phyloP scores from a whole-genome alignment of 2,888 invertebrate species.

The Acronicta leporina region DNA sequence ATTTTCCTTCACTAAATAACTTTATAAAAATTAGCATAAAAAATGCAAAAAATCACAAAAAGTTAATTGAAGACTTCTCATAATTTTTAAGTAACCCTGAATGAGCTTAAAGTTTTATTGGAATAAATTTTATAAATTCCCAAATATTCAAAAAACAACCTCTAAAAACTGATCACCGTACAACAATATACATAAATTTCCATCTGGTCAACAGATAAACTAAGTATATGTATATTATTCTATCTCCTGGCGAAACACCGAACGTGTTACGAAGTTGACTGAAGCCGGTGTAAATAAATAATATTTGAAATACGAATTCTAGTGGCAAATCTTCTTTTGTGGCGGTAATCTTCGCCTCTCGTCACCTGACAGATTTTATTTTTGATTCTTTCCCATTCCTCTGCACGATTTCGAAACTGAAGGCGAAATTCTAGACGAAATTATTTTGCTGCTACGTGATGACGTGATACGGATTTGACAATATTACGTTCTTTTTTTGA shows the following conservation, averaged over 20 bases:
- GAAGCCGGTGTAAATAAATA: slow-evolving; percentile 48
- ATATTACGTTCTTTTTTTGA: background rate
- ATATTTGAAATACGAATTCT: slow-evolving; percentile 43
- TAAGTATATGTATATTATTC: background rate
- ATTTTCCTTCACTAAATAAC: too few species aligned
- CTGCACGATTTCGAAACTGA: slow-evolving; percentile 19
- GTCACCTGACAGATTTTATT: slow-evolving; percentile 52
- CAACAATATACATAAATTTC: background rate
- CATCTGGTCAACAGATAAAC: background rate
- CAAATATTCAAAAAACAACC: too few species aligned
- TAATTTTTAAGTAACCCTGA: too few species aligned
- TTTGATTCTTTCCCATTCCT: slow-evolving; percentile 44
- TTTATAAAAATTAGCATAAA: too few species aligned
- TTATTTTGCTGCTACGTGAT: slow-evolving; percentile 32
- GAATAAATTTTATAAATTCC: too few species aligned
- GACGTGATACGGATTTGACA: slow-evolving; percentile 12
- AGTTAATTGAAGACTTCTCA: too few species aligned
- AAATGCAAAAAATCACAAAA: too few species aligned
- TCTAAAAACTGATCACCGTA: background rate
- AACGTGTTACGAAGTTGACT: slow-evolving; percentile 12
- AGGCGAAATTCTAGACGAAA: slow-evolving; percentile 21
- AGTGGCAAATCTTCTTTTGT: slow-evolving; percentile 51
- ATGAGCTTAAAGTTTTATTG: too few species aligned
- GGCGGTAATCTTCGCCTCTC: slow-evolving; percentile 51
- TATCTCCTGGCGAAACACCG: slow-evolving; percentile 2